Evolutionary conservation across 2,113 vertebrate species (phyloP).

Genomic region (Montifringilla adamsi): DNA sequence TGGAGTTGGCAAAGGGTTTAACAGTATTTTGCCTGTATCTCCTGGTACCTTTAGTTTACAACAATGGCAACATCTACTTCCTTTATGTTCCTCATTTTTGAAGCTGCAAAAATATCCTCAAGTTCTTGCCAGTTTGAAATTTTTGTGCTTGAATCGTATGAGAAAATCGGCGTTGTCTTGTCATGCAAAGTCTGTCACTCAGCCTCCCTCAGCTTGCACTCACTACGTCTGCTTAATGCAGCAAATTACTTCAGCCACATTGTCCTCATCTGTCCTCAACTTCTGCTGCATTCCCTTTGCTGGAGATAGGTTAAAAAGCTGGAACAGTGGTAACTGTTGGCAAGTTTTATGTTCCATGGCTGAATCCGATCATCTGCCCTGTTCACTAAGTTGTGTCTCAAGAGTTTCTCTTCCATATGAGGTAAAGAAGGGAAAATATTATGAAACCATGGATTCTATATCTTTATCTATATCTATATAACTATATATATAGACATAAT

Average conservation of each 20-base stretch:
- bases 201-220: background rate
- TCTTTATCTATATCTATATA: background rate
- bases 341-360: background rate
- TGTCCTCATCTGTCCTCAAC: background rate
- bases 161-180: fast-evolving
- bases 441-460: background rate
- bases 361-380: background rate
- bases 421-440: background rate
- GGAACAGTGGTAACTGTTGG: background rate
- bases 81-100: background rate
- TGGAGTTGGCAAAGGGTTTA: background rate
- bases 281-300: background rate
- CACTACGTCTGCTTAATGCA: background rate
- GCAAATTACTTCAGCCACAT: background rate
- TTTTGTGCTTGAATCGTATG: background rate
- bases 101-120: background rate
- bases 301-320: background rate
- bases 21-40: background rate
- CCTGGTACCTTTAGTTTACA: background rate
- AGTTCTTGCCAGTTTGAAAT: background rate
- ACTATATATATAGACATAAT: background rate
- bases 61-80: background rate
- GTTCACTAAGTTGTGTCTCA: background rate
- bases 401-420: background rate
- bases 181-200: background rate